phyloP scores from a whole-genome alignment of 2,888 invertebrate genomes.

The Cantharis flavilabris region DNA sequence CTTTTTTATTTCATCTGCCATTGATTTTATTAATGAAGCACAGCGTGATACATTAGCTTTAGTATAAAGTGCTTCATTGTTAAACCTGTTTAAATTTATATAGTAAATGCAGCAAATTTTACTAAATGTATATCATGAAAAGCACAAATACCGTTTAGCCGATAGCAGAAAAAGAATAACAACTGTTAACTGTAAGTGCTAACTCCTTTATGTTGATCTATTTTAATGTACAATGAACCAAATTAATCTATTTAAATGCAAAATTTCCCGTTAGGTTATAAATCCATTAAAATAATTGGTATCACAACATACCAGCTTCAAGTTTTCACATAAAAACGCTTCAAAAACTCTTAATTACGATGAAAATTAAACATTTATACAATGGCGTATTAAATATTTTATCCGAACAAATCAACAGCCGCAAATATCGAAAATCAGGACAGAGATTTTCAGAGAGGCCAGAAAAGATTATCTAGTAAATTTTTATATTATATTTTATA shows the following conservation, averaged over 20 bases:
- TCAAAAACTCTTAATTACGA: too few relatives aligned
- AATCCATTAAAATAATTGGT: too few relatives aligned
- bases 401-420: too few relatives aligned
- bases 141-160: neutral
- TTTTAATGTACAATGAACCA: neutral
- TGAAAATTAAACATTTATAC: too few relatives aligned
- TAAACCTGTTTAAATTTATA: neutral
- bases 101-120: neutral
- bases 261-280: neutral
- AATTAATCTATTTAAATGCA: neutral
- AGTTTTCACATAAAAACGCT: too few relatives aligned
- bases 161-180: neutral
- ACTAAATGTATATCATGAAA: neutral
- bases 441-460: too few relatives aligned
- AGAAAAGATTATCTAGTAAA: too few relatives aligned
- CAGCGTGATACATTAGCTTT: neutral
- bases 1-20: neutral
- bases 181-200: neutral
- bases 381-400: too few relatives aligned
- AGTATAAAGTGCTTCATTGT: neutral
- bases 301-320: too few relatives aligned
- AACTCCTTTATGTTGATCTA: neutral
- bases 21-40: neutral
- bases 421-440: too few relatives aligned
- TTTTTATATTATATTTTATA: too few relatives aligned